phyloP scores from a whole-genome alignment of 1,140 invertebrate species.

The Sipha flava region DNA sequence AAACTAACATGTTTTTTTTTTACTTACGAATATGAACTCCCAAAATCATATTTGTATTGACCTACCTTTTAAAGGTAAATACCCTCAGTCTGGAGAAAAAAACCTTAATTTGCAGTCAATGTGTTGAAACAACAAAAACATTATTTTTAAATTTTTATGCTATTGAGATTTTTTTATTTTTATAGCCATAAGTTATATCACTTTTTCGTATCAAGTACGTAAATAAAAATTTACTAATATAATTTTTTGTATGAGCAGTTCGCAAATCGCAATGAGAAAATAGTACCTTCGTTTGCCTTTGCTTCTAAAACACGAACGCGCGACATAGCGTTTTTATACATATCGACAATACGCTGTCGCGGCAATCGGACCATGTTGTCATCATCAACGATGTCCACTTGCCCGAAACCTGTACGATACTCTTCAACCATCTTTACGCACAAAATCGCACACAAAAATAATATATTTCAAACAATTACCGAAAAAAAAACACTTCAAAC shows the following conservation, averaged over 20 bases:
- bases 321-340: conserved; percentile 32
- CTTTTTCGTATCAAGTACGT: neutral
- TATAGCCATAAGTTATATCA: neutral
- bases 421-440: conserved; percentile 15
- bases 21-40: conserved; percentile 27
- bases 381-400: conserved; percentile 14
- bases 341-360: conserved; percentile 30
- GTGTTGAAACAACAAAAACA: neutral
- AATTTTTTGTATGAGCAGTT: neutral
- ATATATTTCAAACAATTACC: neutral
- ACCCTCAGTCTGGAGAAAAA: neutral
- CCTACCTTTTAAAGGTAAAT: conserved; percentile 13
- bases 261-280: conserved; percentile 5
- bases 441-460: neutral
- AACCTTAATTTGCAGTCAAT: conserved; percentile 11
- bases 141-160: too few relatives aligned
- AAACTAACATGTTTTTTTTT: neutral
- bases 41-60: conserved; percentile 7
- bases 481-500: neutral
- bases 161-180: neutral
- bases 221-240: neutral
- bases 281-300: conserved; percentile 29
- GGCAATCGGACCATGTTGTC: conserved; percentile 25
- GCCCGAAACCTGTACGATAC: neutral
- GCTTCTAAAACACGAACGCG: conserved; percentile 31